Percentiles rank a stretch among this genome's conserved stretches.
Evolutionary conservation across 1,140 invertebrate species (phyloP).

Genomic region (Tribolium castaneum): DNA sequence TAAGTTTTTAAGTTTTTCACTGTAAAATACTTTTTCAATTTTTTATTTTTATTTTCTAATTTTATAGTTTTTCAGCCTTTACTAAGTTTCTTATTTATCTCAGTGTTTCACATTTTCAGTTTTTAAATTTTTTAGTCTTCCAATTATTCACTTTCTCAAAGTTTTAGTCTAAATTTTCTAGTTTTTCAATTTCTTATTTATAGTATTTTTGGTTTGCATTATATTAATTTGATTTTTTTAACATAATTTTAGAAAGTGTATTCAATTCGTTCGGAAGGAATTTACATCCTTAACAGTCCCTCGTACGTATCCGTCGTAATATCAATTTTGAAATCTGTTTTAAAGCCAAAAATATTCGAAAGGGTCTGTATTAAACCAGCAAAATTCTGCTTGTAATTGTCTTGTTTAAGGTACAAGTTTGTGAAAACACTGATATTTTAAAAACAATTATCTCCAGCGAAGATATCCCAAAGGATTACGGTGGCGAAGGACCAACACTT

Average conservation of each 20-base stretch:
- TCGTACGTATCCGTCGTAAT: background rate
- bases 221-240: background rate
- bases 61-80: too few relatives aligned
- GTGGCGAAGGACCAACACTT: background rate
- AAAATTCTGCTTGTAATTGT: slow-evolving; percentile 67
- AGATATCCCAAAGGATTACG: background rate
- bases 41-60: too few relatives aligned
- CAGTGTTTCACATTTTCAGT: too few relatives aligned
- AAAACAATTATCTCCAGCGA: background rate
- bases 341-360: slow-evolving; percentile 2
- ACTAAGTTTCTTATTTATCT: too few relatives aligned
- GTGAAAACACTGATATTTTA: background rate
- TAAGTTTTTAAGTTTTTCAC: too few relatives aligned
- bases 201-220: too few relatives aligned
- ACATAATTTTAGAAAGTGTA: slow-evolving; percentile 2
- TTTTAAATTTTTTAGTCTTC: too few relatives aligned
- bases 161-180: too few relatives aligned
- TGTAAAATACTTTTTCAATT: too few relatives aligned
- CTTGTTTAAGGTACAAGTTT: background rate
- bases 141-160: too few relatives aligned
- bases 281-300: background rate
- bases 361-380: slow-evolving; percentile 54
- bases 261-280: background rate
- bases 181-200: too few relatives aligned
- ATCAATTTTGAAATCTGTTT: background rate